These are phyloP conservation scores for Leptodactylus fallax DNA, from an alignment of 2,797 vertebrate species.

Conservation along the genomic window DNA sequence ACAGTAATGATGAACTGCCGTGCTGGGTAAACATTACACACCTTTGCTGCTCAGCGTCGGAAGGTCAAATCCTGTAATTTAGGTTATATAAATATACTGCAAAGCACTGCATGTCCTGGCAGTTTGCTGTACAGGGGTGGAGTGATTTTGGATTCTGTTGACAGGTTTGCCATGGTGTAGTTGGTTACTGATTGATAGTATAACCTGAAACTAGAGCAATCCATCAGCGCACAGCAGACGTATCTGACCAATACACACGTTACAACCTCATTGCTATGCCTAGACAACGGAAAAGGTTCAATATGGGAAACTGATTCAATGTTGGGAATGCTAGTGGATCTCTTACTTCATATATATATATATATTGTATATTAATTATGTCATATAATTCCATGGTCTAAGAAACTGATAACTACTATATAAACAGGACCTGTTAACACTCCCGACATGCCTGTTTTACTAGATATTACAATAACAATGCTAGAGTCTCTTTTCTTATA, in stretches of 20 bases:
- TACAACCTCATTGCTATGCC: not conserved
- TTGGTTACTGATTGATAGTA: constrained; percentile 2
- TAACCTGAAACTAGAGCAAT: not conserved
- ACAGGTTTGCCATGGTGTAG: not conserved
- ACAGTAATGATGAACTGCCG: constrained; percentile 30
- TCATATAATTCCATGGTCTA: too few species aligned
- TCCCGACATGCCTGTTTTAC: too few species aligned
- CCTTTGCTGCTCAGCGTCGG: not conserved
- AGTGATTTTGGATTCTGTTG: not conserved
- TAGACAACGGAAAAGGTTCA: not conserved
- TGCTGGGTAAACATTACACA: constrained; percentile 23
- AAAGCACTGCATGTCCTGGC: not conserved
- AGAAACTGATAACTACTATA: too few species aligned
- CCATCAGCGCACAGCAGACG: too few species aligned
- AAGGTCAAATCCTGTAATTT: constrained; percentile 33
- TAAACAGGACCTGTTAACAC: too few species aligned
- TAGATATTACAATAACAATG: too few species aligned
- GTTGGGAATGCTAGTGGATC: not conserved
- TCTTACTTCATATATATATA: not conserved
- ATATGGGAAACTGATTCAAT: not conserved
- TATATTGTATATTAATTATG: too few species aligned
- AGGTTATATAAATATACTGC: not conserved
- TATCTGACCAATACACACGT: not conserved
- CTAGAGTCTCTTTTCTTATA: too few species aligned
- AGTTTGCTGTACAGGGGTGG: not conserved